A percentile compares a stretch with the other conserved stretches of the same genome.
Conservation (phyloP, 2,797 vertebrate species). For the Helarctos malayanus region DNA sequence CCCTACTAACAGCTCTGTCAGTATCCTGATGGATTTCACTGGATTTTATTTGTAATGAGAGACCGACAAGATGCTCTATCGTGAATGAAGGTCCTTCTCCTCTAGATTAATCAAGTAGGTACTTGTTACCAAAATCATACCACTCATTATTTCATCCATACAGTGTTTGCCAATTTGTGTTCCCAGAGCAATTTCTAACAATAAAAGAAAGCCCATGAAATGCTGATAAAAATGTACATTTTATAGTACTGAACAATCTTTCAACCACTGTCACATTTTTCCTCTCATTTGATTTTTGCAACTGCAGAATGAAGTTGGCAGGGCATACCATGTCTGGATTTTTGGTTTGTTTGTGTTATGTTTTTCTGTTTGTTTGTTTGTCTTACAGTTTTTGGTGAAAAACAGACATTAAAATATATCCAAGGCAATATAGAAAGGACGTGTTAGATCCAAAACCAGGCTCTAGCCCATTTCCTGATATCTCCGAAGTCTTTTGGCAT, state of each 20-base stretch:
- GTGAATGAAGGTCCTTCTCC: conserved; percentile 14
- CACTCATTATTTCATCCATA: neutral
- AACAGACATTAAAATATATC: neutral
- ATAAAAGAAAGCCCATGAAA: neutral
- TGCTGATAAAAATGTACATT: conserved; percentile 39
- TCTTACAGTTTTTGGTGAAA: conserved; percentile 7
- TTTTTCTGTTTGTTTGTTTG: neutral
- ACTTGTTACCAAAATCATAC: conserved; percentile 14
- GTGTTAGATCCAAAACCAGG: neutral
- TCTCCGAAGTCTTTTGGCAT: neutral
- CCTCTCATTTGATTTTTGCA: conserved; percentile 8
- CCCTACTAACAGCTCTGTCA: conserved; percentile 24
- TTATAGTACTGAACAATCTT: neutral
- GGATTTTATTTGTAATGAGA: neutral
- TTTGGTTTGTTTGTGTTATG: neutral
- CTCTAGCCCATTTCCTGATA: neutral
- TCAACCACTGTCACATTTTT: neutral
- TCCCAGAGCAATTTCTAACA: conserved; percentile 37
- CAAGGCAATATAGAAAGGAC: conserved; percentile 39
- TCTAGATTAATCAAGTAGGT: neutral
- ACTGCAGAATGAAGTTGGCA: neutral
- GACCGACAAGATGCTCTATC: neutral
- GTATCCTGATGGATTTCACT: neutral
- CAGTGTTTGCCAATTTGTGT: neutral
- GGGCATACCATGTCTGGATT: neutral